Conservation (phyloP, 2,113 vertebrate genomes). For the Scytalopus superciliaris region DNA sequence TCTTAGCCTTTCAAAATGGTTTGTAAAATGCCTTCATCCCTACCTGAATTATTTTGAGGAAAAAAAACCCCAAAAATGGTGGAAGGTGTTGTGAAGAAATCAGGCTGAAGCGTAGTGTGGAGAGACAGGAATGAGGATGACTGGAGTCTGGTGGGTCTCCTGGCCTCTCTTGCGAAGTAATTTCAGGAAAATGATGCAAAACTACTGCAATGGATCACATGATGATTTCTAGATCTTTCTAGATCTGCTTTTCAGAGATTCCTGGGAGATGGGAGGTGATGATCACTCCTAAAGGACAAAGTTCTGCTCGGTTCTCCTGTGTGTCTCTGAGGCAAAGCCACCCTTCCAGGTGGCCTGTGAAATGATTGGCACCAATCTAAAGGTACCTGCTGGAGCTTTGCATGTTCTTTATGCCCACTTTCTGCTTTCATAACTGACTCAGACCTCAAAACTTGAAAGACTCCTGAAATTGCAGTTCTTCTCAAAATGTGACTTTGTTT, state of each 20-base stretch:
- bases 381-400: neutral
- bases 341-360: neutral
- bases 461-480: constrained; percentile 31
- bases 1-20: neutral
- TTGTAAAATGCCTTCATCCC: neutral
- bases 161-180: neutral
- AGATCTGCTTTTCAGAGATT: neutral
- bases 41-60: neutral
- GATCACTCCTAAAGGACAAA: neutral
- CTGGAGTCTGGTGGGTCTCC: neutral
- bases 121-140: neutral
- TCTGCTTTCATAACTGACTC: constrained; percentile 36
- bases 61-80: neutral
- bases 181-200: neutral
- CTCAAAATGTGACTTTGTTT: constrained; percentile 47
- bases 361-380: neutral
- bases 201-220: neutral
- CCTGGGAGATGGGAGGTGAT: neutral
- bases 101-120: neutral
- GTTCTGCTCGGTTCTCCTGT: neutral
- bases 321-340: neutral
- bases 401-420: neutral
- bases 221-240: neutral
- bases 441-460: constrained; percentile 52
- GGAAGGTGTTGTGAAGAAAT: neutral